Evolutionary conservation across 1,140 invertebrate species (phyloP).

Genomic region (Bombus waltoni): DNA sequence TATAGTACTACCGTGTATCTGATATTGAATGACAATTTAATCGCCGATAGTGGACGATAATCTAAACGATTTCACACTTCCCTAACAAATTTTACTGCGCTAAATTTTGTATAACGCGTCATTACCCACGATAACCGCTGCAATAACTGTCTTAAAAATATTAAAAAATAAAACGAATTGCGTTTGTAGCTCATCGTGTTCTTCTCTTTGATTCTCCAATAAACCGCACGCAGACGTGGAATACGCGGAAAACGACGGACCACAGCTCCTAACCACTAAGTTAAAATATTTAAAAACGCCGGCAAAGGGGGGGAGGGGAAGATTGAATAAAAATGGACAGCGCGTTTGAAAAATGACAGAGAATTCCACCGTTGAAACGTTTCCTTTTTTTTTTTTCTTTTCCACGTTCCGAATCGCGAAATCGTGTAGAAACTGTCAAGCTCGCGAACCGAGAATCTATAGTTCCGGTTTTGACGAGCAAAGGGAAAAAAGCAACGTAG

Average conservation of each 20-base stretch:
- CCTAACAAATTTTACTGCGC: too few species aligned
- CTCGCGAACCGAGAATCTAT: too few species aligned
- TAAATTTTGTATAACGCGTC: too few species aligned
- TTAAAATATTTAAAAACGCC: neutral
- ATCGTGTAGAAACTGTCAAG: neutral
- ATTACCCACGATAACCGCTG: too few species aligned
- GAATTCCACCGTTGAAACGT: too few species aligned
- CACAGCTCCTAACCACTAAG: neutral
- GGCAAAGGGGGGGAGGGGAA: neutral
- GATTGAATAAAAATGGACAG: neutral
- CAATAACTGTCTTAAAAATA: too few species aligned
- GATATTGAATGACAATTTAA: neutral
- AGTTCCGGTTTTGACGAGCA: neutral
- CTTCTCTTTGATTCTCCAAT: neutral
- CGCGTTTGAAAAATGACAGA: too few species aligned
- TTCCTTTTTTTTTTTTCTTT: too few species aligned
- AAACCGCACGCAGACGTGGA: neutral
- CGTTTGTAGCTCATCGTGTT: too few species aligned
- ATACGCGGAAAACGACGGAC: neutral
- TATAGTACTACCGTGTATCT: neutral
- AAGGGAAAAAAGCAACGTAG: conserved; percentile 1
- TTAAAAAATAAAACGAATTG: too few species aligned
- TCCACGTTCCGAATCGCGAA: neutral
- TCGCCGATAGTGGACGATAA: too few species aligned
- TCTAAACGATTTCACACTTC: too few species aligned